phyloP scores from a whole-genome alignment of 2,797 vertebrate genomes.

The Acropternis orthonyx region DNA sequence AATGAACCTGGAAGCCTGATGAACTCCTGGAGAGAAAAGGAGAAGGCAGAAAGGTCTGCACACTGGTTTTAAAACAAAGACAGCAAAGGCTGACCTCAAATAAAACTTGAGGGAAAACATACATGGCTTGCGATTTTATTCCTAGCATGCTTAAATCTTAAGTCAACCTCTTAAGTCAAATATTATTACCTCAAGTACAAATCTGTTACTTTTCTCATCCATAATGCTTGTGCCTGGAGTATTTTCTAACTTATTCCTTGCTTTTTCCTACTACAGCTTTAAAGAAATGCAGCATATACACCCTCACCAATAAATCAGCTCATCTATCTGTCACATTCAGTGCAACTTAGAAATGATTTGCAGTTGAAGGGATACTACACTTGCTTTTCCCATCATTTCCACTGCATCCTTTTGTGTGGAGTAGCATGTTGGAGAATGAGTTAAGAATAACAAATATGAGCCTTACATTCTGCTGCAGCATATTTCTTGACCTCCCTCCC shows the following conservation, averaged over 20 bases:
- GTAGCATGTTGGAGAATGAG: neutral
- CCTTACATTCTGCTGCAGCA: neutral
- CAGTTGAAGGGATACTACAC: neutral
- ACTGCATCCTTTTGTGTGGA: neutral
- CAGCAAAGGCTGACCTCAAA: neutral
- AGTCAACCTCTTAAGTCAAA: neutral
- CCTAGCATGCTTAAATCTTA: neutral
- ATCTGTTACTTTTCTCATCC: neutral
- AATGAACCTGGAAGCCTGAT: neutral
- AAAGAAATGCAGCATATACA: neutral
- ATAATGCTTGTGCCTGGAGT: neutral
- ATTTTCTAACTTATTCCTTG: neutral
- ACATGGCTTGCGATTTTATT: neutral
- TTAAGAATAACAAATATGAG: constrained; percentile 8
- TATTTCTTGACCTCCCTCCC: neutral
- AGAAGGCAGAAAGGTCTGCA: neutral
- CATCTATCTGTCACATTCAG: neutral
- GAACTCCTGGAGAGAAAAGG: neutral
- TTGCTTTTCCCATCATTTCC: neutral
- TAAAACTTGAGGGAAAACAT: neutral
- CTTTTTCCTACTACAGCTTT: neutral
- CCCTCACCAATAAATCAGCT: neutral
- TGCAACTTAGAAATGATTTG: neutral
- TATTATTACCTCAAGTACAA: neutral
- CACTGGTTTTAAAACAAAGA: neutral